Evolutionary conservation across 64 coral and sea anemone species (phyloP), one percentile per base, ranked within the genome.

Genomic region (Montipora foliosa): DNA sequence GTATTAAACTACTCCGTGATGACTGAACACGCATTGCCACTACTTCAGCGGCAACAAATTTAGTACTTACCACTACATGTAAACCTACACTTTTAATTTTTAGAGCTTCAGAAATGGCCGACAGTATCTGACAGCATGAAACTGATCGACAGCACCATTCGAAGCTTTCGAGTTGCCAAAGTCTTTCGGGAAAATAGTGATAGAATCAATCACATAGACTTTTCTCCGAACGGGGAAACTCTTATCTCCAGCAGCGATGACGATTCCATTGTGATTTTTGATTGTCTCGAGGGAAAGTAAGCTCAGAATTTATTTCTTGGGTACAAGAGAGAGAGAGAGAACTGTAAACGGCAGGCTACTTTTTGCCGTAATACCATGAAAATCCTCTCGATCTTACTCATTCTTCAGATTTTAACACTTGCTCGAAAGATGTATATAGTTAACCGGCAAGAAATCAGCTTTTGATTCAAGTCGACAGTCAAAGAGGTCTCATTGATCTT

Each of bases 191-290:
- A 99, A 60, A 99, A 99, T 71, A 99, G 98, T 87, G 98, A 94
- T 82, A 86, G 94, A 82, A 81, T 99, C 7, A 99, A 99, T 93
- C 89, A 99, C 87, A 94, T 90, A 90, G 87, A 88, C 68, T 96
- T 99, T 69, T 93, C 98, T 72, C 89, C 92, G 48, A 99, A 99
- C 86, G 98, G 98, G 17, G 98, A 99, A 71, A 92, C 77, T 68
- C 85, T 99, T 8, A 99, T 99, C 75, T 92, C 98, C 3, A 99
- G 98, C 21, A 99, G 95, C 57, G 94, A 99, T 72, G 98, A 99
- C 79, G 98, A 99, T 94, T 99, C 98, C 2, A 99, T 99, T 50
- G 98, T 99, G 0, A 99, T 99, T 76, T 99, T 96, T 80, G 98
- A 99, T 47, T 91, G 90, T 47, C 61, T 94, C 12, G 98, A 99